Conservation (phyloP, 2,113 vertebrate species). For the Willisornis vidua region DNA sequence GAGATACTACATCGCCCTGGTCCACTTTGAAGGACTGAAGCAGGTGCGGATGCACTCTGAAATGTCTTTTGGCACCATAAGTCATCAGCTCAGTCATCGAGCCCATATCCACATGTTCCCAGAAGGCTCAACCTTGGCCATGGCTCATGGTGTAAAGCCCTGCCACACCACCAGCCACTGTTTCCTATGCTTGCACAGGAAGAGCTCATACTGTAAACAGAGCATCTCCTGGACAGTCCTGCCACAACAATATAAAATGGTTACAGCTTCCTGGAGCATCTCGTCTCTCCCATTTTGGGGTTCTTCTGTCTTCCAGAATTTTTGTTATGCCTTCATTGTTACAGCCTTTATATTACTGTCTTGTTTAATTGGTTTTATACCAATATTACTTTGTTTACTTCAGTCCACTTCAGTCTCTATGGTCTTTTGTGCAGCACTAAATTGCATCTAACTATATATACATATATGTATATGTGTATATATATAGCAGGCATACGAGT, state of each 20-base stretch:
- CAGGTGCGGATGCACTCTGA: neutral
- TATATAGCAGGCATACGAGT: neutral
- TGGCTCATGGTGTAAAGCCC: neutral
- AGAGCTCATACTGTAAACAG: accelerated
- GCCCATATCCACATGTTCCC: accelerated
- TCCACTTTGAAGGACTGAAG: neutral
- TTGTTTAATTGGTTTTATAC: neutral
- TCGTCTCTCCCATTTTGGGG: neutral
- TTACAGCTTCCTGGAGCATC: neutral
- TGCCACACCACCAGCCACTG: accelerated
- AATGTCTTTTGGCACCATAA: neutral
- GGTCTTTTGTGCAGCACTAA: neutral
- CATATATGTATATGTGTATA: accelerated
- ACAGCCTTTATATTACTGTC: neutral
- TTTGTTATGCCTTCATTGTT: neutral
- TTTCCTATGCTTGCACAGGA: neutral
- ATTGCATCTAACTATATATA: neutral
- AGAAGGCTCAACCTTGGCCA: neutral
- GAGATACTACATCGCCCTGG: neutral
- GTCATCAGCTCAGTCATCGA: neutral
- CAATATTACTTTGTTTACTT: neutral
- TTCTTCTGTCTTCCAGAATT: neutral
- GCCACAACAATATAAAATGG: neutral
- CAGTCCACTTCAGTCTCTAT: neutral
- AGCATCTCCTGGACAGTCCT: neutral